Evolutionary conservation across 2,888 invertebrate genomes (phyloP).

Genomic region (Nephrotoma appendiculata): DNA sequence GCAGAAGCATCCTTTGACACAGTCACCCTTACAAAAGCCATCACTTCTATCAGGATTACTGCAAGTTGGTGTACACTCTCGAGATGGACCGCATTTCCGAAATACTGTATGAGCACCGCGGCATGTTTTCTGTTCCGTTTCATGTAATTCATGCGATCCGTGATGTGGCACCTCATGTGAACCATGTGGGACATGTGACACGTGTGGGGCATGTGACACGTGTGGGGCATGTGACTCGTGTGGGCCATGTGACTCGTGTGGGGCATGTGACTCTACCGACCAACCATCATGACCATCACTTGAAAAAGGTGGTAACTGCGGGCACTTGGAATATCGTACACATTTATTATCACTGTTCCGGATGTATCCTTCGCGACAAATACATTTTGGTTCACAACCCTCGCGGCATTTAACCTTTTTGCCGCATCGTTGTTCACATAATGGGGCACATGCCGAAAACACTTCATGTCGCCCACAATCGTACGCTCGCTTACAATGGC

Average conservation of each 20-base stretch:
- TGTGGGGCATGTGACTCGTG: neutral
- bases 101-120: neutral
- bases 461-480: neutral
- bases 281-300: neutral
- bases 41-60: neutral
- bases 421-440: neutral
- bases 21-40: neutral
- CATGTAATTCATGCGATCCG: neutral
- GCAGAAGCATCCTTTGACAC: neutral
- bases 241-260: neutral
- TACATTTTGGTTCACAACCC: neutral
- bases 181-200: neutral
- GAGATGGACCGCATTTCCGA: neutral
- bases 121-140: neutral
- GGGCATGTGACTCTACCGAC: neutral
- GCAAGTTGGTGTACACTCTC: neutral
- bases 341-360: neutral
- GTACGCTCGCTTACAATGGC: neutral
- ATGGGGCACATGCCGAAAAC: neutral
- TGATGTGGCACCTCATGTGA: neutral
- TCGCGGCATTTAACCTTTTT: neutral
- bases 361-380: neutral
- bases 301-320: neutral
- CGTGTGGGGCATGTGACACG: neutral
- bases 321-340: neutral